Base-by-base conservation (phyloP, 2,113 vertebrate genomes). In the Triplophysa tibetana region DNA sequence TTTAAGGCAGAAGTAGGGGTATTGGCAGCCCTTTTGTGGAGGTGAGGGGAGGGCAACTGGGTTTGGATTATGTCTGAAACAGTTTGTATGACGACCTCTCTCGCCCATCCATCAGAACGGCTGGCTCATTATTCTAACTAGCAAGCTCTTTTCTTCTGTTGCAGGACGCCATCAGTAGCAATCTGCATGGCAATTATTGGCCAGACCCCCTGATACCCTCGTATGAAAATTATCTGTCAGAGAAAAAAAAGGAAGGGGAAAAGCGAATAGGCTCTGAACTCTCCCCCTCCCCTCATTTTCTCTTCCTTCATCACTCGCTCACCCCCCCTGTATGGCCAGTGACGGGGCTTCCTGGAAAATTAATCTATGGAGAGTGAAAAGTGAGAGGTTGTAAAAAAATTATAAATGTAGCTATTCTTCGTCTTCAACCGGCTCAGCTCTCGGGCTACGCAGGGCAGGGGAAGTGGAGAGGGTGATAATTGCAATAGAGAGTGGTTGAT, bases 171-270 rank as follows among this genome's bases (percentile, higher is more conserved):
- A 96, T 95, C 94, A 93, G 95, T 96, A 94, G 95, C 98, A 98
- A 99, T 99, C 98, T 98, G 97, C 97, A 99, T 99, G 97, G 96
- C 97, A 99, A 99, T 99, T 99, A 99, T 95, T 73, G 67, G 91
- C 94, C 94, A 95, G 96, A 96, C 96, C 97, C 97, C 97, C 93
- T 97, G 98, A 97, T 96, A 99, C 97, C 92, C 90, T 91, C 84
- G 92, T 92, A 96, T 96, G 95, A 97, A 93, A 98, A 99, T 98
- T 92, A 97, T 96, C 96, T 96, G 95, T 97, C 96, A 98, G 95
- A 92, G 80, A 89, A 89, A 89, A 29, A 86, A 86, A 86, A 68
- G 58, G 65, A 50, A 80, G 66, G 75, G 75, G 74, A 66, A 81
- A 87, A 85, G 26, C 56, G 72, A 65, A 88, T 88, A 90, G 88